These are phyloP conservation scores for Heliocidaris erythrogramma DNA, from an alignment of 35 echinoderm and acorn worm genomes.

Conservation along the genomic window DNA sequence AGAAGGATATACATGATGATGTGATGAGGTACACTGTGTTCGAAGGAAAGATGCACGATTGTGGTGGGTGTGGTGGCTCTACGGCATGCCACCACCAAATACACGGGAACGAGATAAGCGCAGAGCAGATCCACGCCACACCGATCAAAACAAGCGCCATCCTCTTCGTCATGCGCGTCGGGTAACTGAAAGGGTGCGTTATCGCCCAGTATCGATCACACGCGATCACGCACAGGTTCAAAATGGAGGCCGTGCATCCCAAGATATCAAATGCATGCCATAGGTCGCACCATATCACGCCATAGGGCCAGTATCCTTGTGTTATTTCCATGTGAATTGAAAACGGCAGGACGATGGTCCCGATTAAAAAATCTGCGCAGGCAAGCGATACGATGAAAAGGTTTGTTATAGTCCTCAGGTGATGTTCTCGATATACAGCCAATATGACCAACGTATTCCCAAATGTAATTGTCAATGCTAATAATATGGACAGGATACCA, in stretches of 20 bases:
- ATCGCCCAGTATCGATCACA: constrained; percentile 71
- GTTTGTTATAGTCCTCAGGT: constrained; percentile 71
- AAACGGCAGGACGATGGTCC: constrained; percentile 70
- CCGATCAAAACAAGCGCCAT: constrained; percentile 67
- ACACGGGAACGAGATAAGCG: constrained; percentile 70
- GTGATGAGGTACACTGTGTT: constrained; percentile 59
- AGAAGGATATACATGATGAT: constrained; percentile 83
- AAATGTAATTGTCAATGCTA: constrained; percentile 61
- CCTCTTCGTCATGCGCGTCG: constrained; percentile 69
- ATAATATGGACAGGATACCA: constrained; percentile 1
- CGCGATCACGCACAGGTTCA: constrained; percentile 79
- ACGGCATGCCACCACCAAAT: constrained; percentile 74
- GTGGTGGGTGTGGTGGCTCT: constrained; percentile 52
- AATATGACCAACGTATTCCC: constrained; percentile 82
- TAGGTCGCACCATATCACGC: constrained; percentile 68
- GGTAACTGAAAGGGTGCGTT: constrained; percentile 67
- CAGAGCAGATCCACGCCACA: constrained; percentile 71
- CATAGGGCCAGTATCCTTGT: constrained; percentile 69
- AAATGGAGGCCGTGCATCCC: constrained; percentile 86
- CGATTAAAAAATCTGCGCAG: constrained; percentile 73
- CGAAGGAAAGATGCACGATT: constrained; percentile 63
- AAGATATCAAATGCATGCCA: constrained; percentile 86
- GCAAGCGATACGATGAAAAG: constrained; percentile 75
- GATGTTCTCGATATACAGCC: constrained; percentile 65
- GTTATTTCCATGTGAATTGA: constrained; percentile 63